These are phyloP conservation scores for Nycteola revayana DNA, from an alignment of 2,888 invertebrate genomes.

Conservation along the genomic window DNA sequence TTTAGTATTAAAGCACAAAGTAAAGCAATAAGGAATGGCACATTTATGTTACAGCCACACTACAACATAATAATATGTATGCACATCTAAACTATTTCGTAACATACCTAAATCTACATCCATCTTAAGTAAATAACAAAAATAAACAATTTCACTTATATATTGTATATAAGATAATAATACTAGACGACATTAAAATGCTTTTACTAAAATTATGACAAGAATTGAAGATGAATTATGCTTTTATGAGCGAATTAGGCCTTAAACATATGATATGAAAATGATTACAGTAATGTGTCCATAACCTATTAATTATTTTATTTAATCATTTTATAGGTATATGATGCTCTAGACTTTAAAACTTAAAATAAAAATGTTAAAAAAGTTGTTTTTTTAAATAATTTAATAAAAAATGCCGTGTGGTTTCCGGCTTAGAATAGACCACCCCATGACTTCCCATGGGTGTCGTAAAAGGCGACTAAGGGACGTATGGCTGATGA, in stretches of 20 bases:
- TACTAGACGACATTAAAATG: conserved; percentile 10
- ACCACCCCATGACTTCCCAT: too few species aligned
- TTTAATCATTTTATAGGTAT: too few species aligned
- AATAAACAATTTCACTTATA: conserved; percentile 16
- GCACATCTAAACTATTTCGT: conserved; percentile 13
- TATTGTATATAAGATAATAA: conserved; percentile 13
- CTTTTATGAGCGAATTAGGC: conserved; percentile 47
- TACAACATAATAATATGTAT: conserved; percentile 11
- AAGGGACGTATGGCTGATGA: too few species aligned
- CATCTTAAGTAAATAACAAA: conserved; percentile 20
- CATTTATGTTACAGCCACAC: conserved; percentile 22
- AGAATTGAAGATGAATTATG: conserved; percentile 36
- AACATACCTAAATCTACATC: conserved; percentile 13
- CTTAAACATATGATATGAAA: conserved; percentile 42
- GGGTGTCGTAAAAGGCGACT: too few species aligned
- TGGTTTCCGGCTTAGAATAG: too few species aligned
- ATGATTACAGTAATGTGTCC: conserved; percentile 19
- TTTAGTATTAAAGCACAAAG: conserved; percentile 12
- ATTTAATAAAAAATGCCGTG: too few species aligned
- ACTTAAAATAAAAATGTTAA: too few species aligned
- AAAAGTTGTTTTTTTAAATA: too few species aligned
- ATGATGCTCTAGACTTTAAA: too few species aligned
- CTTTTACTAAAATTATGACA: too few species aligned
- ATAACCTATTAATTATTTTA: too few species aligned
- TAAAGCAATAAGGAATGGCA: conserved; percentile 37